Evolutionary conservation across 2,888 invertebrate genomes (phyloP), one percentile per base, ranked within the genome.

Genomic region (Andrena marginata): DNA sequence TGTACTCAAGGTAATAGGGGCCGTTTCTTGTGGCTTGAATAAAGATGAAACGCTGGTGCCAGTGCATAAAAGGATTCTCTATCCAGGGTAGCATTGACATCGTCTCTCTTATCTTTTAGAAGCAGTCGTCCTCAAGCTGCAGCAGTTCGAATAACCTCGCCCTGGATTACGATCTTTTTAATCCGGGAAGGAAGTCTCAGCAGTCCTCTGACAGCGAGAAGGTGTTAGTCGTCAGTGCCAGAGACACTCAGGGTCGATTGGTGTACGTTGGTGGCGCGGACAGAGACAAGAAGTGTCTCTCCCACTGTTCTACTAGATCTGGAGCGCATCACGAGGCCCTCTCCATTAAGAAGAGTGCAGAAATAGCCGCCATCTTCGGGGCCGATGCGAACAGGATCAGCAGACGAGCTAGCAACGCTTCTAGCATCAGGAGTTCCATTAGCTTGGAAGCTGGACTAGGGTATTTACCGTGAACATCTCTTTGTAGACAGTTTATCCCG

Each of bases 321-420:
- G 89, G 87, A 69, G 90, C 89, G 5, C 93, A 94, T 82, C 92
- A 93, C 69, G 97, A 97, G 89, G 97, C 97, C 0, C 94, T 98
- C 0, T 97, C 97, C 72, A 97, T 98, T 35, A 98, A 98, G 94
- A 98, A 98, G 93, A 97, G 97, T 2, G 98, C 98, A 0, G 98
- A 98, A 93, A 98, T 98, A 90, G 98, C 98, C 0, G 98, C 98
- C 0, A 94, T 98, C 35, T 98, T 98, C 93, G 97, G 97, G 91
- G 97, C 97, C 92, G 88, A 87, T 91, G 89, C 88, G 23, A 71
- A 83, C 33, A 89, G 92, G 49, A 86, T 89, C 8, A 90, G 91
- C 49, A 90, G 92, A 75, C 85, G 93, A 68, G 79, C 90, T 10
- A 91, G 93, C 74, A 94, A 93, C 51, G 90, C 91, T 0, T 93